A percentile compares a stretch with the other conserved stretches of the same genome.
Conservation (phyloP, 2,888 invertebrate species). For the Cantharis rustica region DNA sequence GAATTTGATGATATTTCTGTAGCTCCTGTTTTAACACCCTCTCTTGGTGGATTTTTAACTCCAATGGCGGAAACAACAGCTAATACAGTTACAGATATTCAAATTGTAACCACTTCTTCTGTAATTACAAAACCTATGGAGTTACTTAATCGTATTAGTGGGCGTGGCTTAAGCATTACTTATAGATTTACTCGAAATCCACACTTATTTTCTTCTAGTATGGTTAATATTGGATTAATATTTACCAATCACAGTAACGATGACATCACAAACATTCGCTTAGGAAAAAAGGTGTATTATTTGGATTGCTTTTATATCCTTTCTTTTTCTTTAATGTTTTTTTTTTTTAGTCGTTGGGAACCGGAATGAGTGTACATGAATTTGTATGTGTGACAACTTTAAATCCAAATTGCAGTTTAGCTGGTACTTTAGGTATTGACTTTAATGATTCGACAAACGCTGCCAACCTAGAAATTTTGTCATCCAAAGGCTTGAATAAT, state of each 20-base stretch:
- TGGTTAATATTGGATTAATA: conserved; percentile 80
- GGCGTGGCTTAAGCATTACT: conserved; percentile 68
- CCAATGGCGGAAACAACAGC: conserved; percentile 56
- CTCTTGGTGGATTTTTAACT: conserved; percentile 76
- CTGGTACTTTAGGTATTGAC: conserved; percentile 81
- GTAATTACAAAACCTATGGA: conserved; percentile 65
- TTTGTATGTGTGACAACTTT: conserved; percentile 72
- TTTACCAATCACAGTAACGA: conserved; percentile 74
- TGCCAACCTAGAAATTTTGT: conserved; percentile 76
- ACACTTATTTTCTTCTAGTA: conserved; percentile 78
- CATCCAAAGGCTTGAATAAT: conserved; percentile 64
- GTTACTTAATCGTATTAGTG: conserved; percentile 73
- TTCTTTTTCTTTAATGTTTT: not conserved
- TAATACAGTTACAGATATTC: conserved; percentile 53
- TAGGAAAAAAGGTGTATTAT: conserved; percentile 70
- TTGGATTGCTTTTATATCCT: not conserved
- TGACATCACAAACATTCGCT: conserved; percentile 70
- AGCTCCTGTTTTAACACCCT: conserved; percentile 81
- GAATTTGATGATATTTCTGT: conserved; percentile 74
- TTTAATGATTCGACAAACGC: conserved; percentile 93
- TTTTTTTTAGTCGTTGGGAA: conserved; percentile 65
- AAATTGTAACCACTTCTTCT: conserved; percentile 65
- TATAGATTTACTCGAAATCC: conserved; percentile 78
- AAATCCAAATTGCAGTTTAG: conserved; percentile 66
- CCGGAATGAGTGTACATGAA: conserved; percentile 75